Evolutionary conservation across 2,113 vertebrate species (phyloP).

Genomic region (Hiodon tergisus): DNA sequence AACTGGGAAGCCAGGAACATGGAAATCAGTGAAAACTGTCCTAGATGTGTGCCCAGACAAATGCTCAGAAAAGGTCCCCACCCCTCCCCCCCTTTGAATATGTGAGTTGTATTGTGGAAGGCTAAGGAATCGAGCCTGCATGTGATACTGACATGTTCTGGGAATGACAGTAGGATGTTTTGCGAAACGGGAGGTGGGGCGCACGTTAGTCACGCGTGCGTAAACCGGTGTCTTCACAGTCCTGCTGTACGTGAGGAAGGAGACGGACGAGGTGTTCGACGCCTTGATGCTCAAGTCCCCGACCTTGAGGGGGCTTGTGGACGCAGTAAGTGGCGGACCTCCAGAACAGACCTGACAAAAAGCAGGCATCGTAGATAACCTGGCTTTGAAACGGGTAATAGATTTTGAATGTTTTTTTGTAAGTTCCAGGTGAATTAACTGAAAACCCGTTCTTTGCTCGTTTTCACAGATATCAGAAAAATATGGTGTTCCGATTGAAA

Average conservation of each 20-base stretch:
- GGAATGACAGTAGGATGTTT: background rate
- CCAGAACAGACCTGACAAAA: background rate
- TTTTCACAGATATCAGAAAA: constrained; percentile 85
- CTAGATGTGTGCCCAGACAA: background rate
- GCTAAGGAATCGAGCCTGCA: background rate
- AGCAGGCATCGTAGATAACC: too few relatives aligned
- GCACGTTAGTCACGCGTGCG: background rate
- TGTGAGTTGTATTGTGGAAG: background rate
- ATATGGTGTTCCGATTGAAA: constrained; percentile 82
- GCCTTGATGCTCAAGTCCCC: constrained; percentile 93
- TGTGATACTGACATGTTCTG: background rate
- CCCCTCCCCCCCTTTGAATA: background rate
- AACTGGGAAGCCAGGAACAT: too few relatives aligned
- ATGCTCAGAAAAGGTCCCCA: background rate
- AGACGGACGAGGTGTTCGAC: constrained; percentile 91
- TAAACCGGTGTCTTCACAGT: constrained; percentile 62
- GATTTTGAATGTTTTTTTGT: background rate
- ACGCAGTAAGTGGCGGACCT: constrained; percentile 74
- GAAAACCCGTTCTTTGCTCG: background rate
- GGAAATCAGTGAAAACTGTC: too few relatives aligned
- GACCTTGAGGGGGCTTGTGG: constrained; percentile 86
- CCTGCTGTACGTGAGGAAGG: constrained; percentile 90
- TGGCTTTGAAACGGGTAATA: background rate
- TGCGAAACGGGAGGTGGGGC: background rate
- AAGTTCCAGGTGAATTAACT: background rate